These are phyloP conservation scores for Drosophila asahinai DNA, from an alignment of 1,140 invertebrate species.

Conservation along the genomic window DNA sequence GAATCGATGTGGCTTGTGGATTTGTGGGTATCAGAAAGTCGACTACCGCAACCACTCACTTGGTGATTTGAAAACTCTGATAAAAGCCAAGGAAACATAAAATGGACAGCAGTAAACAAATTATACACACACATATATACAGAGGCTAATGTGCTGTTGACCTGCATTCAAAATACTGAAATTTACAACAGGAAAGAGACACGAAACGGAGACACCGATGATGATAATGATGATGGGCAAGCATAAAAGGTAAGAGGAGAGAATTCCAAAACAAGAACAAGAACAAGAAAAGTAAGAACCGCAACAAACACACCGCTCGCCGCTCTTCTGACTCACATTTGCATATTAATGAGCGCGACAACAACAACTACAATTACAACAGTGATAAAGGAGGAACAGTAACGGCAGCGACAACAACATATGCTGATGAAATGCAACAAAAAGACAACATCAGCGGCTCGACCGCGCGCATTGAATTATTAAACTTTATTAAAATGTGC, in stretches of 20 bases:
- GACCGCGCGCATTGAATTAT: conserved; percentile 54
- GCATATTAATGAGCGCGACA: conserved; percentile 68
- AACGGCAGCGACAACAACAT: conserved; percentile 23
- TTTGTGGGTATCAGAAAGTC: conserved; percentile 26
- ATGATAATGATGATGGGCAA: conserved; percentile 36
- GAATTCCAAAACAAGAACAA: conserved; percentile 19
- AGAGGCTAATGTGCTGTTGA: conserved; percentile 56
- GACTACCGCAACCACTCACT: conserved; percentile 5
- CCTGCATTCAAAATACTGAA: conserved; percentile 63
- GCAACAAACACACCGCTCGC: conserved; percentile 20
- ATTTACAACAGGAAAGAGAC: conserved; percentile 54
- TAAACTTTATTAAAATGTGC: conserved; percentile 65
- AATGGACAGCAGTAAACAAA: conserved; percentile 43
- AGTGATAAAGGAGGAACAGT: conserved; percentile 24
- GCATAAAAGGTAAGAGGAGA: conserved; percentile 30
- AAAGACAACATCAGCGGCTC: conserved; percentile 51
- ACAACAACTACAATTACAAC: conserved; percentile 24
- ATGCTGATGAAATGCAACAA: conserved; percentile 70
- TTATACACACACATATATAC: conserved; percentile 15
- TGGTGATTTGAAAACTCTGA: conserved; percentile 49
- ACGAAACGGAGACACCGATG: conserved; percentile 38
- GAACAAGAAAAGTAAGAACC: conserved; percentile 18
- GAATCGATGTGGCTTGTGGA: background rate
- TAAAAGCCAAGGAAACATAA: conserved; percentile 24
- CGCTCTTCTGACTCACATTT: conserved; percentile 61